Evolutionary conservation across 2,797 vertebrate genomes (phyloP).

Genomic region (Mormyrus proboscirostris): DNA sequence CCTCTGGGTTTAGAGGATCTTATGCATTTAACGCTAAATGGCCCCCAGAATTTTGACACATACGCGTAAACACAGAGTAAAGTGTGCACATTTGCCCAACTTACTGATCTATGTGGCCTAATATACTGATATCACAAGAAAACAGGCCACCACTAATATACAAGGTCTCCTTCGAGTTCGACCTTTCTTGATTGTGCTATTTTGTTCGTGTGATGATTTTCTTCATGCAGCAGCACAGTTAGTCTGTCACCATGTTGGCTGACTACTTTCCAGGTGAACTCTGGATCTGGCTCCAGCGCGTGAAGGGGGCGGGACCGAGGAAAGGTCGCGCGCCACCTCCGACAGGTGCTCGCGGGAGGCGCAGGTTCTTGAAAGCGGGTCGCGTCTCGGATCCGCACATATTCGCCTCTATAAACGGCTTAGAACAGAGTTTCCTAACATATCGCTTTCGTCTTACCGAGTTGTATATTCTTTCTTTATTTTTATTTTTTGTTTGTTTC

Average conservation of each 20-base stretch:
- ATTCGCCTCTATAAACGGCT: background rate
- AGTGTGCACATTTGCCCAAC: background rate
- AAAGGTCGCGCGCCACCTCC: background rate
- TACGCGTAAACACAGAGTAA: background rate
- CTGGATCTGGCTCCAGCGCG: background rate
- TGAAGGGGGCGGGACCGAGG: background rate
- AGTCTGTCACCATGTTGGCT: background rate
- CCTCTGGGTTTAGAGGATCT: background rate
- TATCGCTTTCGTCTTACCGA: background rate
- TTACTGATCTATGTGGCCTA: background rate
- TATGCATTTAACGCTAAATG: background rate
- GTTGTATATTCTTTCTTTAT: background rate
- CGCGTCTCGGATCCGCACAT: background rate
- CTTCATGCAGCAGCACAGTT: background rate
- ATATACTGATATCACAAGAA: background rate
- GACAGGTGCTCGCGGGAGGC: background rate
- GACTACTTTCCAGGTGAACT: background rate
- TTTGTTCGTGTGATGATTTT: background rate
- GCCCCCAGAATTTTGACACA: background rate
- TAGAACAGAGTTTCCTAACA: background rate
- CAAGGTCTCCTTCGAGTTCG: background rate
- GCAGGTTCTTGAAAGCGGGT: background rate
- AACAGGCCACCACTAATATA: background rate
- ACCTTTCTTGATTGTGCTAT: background rate
- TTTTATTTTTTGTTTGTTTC: background rate